Percentiles rank a stretch among this genome's conserved stretches.
These are phyloP conservation scores for Epiblema foenella DNA, from an alignment of 2,888 invertebrate species.

Conservation along the genomic window DNA sequence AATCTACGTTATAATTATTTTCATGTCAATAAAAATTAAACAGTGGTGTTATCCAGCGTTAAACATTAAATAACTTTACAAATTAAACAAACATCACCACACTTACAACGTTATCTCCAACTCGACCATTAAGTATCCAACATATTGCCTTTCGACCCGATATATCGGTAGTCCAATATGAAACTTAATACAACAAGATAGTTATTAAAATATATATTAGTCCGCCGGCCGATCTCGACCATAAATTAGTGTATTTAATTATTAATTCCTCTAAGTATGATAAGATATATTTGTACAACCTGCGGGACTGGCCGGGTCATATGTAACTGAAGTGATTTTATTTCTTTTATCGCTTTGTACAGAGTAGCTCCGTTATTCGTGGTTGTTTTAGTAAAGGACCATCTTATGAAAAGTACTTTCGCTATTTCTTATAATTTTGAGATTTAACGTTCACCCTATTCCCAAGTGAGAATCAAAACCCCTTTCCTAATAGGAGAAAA, in stretches of 20 bases:
- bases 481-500: too few relatives aligned
- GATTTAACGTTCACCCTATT: too few relatives aligned
- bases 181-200: constrained; percentile 68
- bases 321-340: constrained; percentile 80
- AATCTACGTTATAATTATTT: too few relatives aligned
- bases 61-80: constrained; percentile 18
- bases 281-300: constrained; percentile 81
- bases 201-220: constrained; percentile 73
- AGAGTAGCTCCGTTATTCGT: constrained; percentile 56
- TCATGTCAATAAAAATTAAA: background rate
- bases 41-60: background rate
- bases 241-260: constrained; percentile 83
- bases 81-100: constrained; percentile 26
- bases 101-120: constrained; percentile 37
- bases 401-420: too few relatives aligned
- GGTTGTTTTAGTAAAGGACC: background rate
- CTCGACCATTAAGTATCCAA: constrained; percentile 30
- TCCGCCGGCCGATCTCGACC: constrained; percentile 50
- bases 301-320: constrained; percentile 69
- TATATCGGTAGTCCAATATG: constrained; percentile 48
- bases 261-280: constrained; percentile 79
- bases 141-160: constrained; percentile 26
- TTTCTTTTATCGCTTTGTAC: constrained; percentile 72
- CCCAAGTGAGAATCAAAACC: too few relatives aligned
- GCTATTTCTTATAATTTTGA: too few relatives aligned